Percentiles rank a stretch among this genome's conserved stretches.
These are phyloP conservation scores for Speoplatyrhinus poulsoni DNA, from an alignment of 2,113 vertebrate genomes.

Conservation along the genomic window DNA sequence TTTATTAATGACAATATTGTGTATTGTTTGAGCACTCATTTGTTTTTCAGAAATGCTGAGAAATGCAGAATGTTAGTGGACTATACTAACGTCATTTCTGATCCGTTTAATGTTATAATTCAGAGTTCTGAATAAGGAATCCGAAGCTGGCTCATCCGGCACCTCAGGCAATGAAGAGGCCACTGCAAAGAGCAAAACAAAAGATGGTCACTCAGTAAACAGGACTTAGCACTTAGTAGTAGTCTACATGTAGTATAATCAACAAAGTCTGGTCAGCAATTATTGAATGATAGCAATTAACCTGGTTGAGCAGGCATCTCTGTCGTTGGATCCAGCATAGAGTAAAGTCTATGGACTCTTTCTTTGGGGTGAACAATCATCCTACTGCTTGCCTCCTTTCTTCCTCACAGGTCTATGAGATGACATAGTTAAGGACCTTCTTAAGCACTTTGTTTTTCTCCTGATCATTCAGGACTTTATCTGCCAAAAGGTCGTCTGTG, in stretches of 20 bases:
- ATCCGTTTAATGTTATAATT: too few relatives aligned
- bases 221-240: too few relatives aligned
- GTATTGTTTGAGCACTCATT: too few relatives aligned
- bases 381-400: constrained; percentile 73
- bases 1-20: too few relatives aligned
- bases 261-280: constrained; percentile 5
- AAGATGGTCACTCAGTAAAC: too few relatives aligned
- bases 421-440: fast-evolving
- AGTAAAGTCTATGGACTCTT: constrained; percentile 35
- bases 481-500: constrained; percentile 64
- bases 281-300: neutral
- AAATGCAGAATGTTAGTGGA: too few relatives aligned
- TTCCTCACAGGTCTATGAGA: constrained; percentile 64
- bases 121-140: neutral
- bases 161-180: too few relatives aligned
- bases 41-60: too few relatives aligned
- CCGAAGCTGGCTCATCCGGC: too few relatives aligned
- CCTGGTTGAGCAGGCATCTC: neutral
- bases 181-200: too few relatives aligned
- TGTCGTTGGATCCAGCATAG: constrained; percentile 37
- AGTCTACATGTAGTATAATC: too few relatives aligned
- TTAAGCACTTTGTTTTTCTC: constrained; percentile 64
- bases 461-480: constrained; percentile 43
- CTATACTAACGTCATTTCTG: too few relatives aligned
- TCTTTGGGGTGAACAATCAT: constrained; percentile 46